A percentile compares a stretch with the other conserved stretches of the same genome.
Conservation (phyloP, 2,113 vertebrate genomes). For the Ciconia maguari region DNA sequence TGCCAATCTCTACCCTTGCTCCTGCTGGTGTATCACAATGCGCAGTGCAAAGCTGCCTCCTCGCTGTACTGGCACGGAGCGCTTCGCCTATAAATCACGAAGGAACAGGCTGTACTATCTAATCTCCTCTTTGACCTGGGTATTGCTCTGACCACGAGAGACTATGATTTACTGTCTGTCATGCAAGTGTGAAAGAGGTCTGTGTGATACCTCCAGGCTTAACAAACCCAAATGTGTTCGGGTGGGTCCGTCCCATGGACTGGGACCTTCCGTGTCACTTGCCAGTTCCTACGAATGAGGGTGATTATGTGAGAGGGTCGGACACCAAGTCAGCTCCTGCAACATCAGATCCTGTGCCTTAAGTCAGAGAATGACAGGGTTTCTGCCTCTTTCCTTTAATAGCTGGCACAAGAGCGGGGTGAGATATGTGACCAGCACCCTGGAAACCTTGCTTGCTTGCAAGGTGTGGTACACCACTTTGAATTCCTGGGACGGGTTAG, state of each 20-base stretch:
- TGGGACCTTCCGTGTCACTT: fast-evolving
- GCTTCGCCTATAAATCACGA: neutral
- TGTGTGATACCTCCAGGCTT: neutral
- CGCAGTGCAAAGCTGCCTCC: neutral
- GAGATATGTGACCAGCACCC: neutral
- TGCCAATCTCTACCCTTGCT: neutral
- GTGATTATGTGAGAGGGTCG: neutral
- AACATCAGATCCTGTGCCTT: neutral
- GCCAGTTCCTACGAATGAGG: neutral
- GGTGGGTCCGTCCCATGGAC: fast-evolving
- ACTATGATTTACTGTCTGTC: neutral
- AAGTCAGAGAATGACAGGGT: neutral
- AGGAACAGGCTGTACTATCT: neutral
- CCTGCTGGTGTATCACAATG: neutral
- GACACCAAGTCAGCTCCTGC: neutral
- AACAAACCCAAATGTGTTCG: fast-evolving
- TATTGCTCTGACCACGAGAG: neutral
- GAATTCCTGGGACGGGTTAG: neutral
- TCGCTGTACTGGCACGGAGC: neutral
- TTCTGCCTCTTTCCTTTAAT: neutral
- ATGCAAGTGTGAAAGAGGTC: neutral
- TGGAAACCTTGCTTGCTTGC: fast-evolving
- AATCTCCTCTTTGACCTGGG: slow-evolving; percentile 1
- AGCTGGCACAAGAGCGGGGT: fast-evolving
- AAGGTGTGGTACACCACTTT: neutral